Conservation (phyloP, 2,113 vertebrate genomes). For the Hepsetus odoe region DNA sequence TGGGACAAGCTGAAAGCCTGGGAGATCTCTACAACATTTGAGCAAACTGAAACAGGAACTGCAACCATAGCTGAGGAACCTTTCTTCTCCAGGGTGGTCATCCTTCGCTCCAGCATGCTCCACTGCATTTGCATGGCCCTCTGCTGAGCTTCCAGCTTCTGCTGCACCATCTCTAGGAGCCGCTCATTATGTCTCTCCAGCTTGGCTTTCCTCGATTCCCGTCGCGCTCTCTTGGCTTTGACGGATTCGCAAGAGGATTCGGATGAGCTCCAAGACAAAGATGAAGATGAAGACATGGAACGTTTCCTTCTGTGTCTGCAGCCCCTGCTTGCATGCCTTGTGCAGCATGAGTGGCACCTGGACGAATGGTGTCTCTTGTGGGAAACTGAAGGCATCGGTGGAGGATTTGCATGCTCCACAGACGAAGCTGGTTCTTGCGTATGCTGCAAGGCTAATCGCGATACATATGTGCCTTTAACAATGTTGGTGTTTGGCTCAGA, state of each 20-base stretch:
- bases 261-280: conserved; percentile 48
- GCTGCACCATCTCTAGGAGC: conserved; percentile 53
- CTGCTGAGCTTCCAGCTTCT: conserved; percentile 58
- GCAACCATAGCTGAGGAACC: neutral
- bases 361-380: conserved; percentile 39
- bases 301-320: conserved; percentile 21
- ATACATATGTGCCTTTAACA: conserved; percentile 17
- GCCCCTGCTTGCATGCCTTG: conserved; percentile 36
- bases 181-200: conserved; percentile 17
- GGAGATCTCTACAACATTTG: neutral
- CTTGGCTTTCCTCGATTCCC: conserved; percentile 15
- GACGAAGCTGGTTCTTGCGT: conserved; percentile 30
- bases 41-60: neutral
- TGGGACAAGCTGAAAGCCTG: conserved; percentile 25
- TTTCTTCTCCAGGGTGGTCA: conserved; percentile 53
- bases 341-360: conserved; percentile 15
- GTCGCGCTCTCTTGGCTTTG: conserved; percentile 17
- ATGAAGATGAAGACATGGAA: conserved; percentile 40
- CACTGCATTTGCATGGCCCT: conserved; percentile 54
- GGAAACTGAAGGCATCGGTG: conserved; percentile 23
- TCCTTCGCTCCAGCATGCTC: conserved; percentile 52
- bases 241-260: conserved; percentile 41
- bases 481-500: conserved; percentile 18
- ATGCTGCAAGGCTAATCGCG: conserved; percentile 47
- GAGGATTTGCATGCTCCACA: conserved; percentile 2